Percentiles rank a stretch among this genome's conserved stretches.
phyloP scores from a whole-genome alignment of 2,888 invertebrate genomes.

The Papilio elwesi region DNA sequence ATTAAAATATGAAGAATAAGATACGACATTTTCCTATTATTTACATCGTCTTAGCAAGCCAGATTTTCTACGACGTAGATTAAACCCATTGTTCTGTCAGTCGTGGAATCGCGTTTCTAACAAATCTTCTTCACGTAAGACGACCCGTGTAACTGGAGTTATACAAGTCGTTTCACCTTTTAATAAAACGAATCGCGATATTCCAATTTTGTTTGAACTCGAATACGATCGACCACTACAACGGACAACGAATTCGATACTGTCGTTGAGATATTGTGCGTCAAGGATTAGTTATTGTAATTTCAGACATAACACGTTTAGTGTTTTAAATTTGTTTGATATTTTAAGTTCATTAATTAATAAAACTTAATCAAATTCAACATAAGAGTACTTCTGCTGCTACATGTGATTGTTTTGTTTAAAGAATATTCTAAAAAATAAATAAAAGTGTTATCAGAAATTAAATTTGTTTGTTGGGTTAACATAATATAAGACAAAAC shows the following conservation, averaged over 20 bases:
- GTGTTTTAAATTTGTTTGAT: not conserved
- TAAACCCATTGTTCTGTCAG: conserved; percentile 78
- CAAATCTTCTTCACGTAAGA: conserved; percentile 69
- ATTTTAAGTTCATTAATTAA: not conserved
- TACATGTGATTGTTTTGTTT: not conserved
- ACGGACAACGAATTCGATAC: conserved; percentile 47
- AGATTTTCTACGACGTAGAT: conserved; percentile 69
- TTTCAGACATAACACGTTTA: not conserved
- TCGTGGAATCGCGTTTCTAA: conserved; percentile 73
- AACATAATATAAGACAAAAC: no score
- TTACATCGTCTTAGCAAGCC: conserved; percentile 57
- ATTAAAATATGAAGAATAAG: conserved; percentile 24
- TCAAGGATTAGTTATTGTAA: not conserved
- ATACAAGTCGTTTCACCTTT: conserved; percentile 64
- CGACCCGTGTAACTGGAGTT: conserved; percentile 68
- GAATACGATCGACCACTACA: conserved; percentile 61
- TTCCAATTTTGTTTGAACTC: conserved; percentile 65
- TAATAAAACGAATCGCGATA: conserved; percentile 67
- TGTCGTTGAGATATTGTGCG: not conserved
- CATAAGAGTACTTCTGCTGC: not conserved
- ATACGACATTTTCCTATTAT: conserved; percentile 50
- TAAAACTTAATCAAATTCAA: no score
- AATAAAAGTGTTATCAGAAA: no score
- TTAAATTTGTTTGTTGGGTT: no score
- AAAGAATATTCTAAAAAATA: no score